Conservation (phyloP, 2,797 vertebrate genomes). For the Cossypha heuglini region DNA sequence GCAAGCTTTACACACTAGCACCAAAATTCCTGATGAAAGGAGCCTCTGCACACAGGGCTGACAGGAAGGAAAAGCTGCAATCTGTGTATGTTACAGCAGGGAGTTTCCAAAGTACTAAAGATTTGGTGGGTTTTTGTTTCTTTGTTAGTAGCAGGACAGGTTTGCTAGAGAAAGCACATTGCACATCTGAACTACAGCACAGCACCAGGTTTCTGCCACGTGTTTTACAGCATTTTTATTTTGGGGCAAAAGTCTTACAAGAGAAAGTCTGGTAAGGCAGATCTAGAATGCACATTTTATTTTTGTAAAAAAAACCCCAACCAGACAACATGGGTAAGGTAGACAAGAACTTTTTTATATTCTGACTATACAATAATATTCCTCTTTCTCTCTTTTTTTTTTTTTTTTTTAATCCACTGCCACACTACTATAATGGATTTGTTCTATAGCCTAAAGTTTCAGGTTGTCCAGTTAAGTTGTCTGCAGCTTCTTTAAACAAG, state of each 20-base stretch:
- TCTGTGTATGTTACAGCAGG: neutral
- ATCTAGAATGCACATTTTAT: slow-evolving; percentile 80
- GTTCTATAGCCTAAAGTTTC: slow-evolving; percentile 65
- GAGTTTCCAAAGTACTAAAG: neutral
- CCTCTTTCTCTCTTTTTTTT: neutral
- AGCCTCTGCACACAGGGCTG: neutral
- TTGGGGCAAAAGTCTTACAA: neutral
- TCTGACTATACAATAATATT: slow-evolving; percentile 74
- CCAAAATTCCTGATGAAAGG: rapidly evolving
- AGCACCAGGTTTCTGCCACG: neutral
- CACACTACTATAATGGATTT: slow-evolving; percentile 67
- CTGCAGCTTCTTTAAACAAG: slow-evolving; percentile 70
- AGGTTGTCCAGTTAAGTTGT: slow-evolving; percentile 77
- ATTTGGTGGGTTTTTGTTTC: rapidly evolving
- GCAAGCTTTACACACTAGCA: neutral
- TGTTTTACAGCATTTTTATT: neutral
- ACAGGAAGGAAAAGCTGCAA: neutral
- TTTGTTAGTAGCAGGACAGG: neutral
- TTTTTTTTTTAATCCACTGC: slow-evolving; percentile 31
- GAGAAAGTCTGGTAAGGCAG: slow-evolving; percentile 35
- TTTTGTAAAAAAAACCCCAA: slow-evolving; percentile 76
- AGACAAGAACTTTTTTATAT: slow-evolving; percentile 73
- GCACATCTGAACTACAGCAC: neutral
- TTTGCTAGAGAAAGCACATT: neutral
- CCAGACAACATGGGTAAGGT: slow-evolving; percentile 66